Evolutionary conservation across 2,888 invertebrate genomes (phyloP).

Genomic region (Drosophila atripex): DNA sequence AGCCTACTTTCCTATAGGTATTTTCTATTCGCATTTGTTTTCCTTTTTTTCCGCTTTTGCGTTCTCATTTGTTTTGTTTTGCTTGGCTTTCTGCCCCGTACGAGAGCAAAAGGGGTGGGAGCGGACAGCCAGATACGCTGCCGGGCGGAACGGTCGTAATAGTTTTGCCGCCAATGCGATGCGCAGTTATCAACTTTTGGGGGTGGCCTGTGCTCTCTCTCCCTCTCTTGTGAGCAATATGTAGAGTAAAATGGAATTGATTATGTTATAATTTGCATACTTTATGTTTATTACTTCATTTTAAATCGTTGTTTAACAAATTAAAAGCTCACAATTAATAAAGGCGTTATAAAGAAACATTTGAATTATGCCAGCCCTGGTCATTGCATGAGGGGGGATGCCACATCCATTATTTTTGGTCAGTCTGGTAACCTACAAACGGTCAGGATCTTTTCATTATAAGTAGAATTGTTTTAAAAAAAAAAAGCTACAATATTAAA

Average conservation of each 20-base stretch:
- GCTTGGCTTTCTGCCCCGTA: conserved; percentile 53
- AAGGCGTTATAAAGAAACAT: not conserved
- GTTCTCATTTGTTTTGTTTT: conserved; percentile 50
- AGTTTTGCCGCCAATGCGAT: conserved; percentile 44
- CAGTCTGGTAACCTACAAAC: not conserved
- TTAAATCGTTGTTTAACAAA: not conserved
- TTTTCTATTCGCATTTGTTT: conserved; percentile 22
- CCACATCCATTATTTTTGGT: not conserved
- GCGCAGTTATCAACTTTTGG: conserved; percentile 59
- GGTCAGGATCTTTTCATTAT: too few species aligned
- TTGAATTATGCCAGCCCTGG: not conserved
- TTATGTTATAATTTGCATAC: too few species aligned
- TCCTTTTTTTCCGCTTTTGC: conserved; percentile 26
- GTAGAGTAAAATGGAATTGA: too few species aligned
- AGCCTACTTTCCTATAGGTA: conserved; percentile 55
- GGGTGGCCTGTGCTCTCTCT: conserved; percentile 27
- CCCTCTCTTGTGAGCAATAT: not conserved
- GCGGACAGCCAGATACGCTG: conserved; percentile 23
- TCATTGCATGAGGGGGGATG: not conserved
- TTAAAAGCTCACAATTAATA: not conserved
- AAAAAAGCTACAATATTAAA: too few species aligned
- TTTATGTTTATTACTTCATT: not conserved
- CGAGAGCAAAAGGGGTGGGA: conserved; percentile 19
- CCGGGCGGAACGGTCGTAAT: conserved; percentile 59
- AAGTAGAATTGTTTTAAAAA: too few species aligned